These are phyloP conservation scores for Orthonychiurus folsomi DNA, from an alignment of 2,888 invertebrate genomes.

Conservation along the genomic window DNA sequence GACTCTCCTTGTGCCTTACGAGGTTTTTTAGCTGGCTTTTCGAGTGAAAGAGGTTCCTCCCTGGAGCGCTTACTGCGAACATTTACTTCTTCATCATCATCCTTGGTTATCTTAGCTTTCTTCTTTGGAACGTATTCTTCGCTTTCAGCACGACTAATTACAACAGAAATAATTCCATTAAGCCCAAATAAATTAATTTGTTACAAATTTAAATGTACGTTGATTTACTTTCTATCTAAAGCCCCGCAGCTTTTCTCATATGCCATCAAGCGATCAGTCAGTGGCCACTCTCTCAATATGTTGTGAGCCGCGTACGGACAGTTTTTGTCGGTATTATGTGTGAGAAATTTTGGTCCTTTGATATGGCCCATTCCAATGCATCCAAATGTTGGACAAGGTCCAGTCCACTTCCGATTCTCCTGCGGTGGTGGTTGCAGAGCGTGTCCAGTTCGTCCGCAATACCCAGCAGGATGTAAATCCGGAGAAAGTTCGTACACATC, in stretches of 20 bases:
- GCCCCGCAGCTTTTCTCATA: not conserved
- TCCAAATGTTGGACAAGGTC: slow-evolving; percentile 22
- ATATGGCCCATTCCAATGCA: slow-evolving; percentile 85
- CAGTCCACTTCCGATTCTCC: slow-evolving; percentile 17
- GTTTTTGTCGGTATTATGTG: slow-evolving; percentile 60
- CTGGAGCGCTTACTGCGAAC: not conserved
- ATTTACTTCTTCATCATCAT: no score
- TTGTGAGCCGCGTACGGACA: slow-evolving; percentile 65
- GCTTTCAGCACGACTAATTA: not conserved
- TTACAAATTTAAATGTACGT: no score
- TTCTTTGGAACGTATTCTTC: not conserved
- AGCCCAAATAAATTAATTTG: no score
- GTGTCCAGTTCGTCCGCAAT: slow-evolving; percentile 53
- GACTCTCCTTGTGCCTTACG: not conserved
- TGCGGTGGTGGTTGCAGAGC: slow-evolving; percentile 24
- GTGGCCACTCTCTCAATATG: slow-evolving; percentile 47
- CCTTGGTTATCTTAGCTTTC: not conserved
- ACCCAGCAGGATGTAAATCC: slow-evolving; percentile 83
- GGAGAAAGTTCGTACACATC: slow-evolving; percentile 86
- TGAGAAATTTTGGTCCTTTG: slow-evolving; percentile 63
- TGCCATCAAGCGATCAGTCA: slow-evolving; percentile 47
- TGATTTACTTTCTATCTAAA: not conserved
- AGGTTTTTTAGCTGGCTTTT: not conserved
- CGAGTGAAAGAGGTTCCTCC: not conserved
- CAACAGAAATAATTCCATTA: not conserved